Base-by-base conservation (phyloP, 2,888 invertebrate species). In the Scelioninae gen. 1 region DNA sequence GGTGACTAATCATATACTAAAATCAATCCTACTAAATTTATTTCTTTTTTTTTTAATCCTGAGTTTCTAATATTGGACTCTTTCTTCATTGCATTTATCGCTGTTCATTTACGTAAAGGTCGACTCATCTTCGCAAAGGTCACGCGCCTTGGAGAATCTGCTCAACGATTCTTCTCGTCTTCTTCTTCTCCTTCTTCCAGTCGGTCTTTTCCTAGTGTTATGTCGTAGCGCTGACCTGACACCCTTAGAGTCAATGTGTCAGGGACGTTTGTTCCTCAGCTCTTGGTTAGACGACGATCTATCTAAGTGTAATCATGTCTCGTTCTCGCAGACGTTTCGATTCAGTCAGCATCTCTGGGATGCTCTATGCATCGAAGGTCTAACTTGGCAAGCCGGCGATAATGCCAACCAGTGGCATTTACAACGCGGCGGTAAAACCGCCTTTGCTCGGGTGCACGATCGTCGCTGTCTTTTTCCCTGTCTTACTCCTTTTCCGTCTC, bases 391-490 rank as follows among this genome's bases (percentile, higher is more conserved):
- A 78, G 85, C 86, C 86, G 84, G 87, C 88, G 84, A 91, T 91
- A 91, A 91, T 91, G 91, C 91, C 91, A 91, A 91, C 91, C 90
- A 89, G 91, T 91, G 91, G 91, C 91, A 91, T 91, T 91, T 91
- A 91, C 91, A 84, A 80, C 84, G 65, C 85, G 88, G 85, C 88
- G 87, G 87, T 87, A 86, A 88, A 88, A 89, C 89, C 88, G 89
- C 89, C 90, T 90, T 89, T 89, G 89, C 90, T 87, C 85, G 87
- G 77, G 71, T 80, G 75, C 83, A 83, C 83, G 80, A 84, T 84
- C 79, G 72, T 79, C 75, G 65, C 77, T 53, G 77, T 84, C 78
- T 56, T 80, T 69, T 76, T 58, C 66, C 66, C 65, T 62, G 63
- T 75, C 78, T 72, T 78, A 4, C 74, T 80, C 58, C 16, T 72